phyloP scores from a whole-genome alignment of 2,888 invertebrate genomes.

The Drosophila peninsularis region DNA sequence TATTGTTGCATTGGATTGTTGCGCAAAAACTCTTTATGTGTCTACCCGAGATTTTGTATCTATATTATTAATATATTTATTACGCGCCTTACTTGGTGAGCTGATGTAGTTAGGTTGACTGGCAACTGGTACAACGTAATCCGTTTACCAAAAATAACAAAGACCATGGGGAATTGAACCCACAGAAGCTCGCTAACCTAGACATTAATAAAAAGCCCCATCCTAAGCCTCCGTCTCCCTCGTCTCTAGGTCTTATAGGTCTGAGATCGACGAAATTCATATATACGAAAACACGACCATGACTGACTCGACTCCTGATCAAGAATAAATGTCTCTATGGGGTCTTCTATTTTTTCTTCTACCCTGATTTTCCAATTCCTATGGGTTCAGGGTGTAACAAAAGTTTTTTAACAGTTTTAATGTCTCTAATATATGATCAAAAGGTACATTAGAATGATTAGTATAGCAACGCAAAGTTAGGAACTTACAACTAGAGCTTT shows the following conservation, averaged over 20 bases:
- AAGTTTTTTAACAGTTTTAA: too few species aligned
- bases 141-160: slow-evolving; percentile 55
- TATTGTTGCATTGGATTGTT: background rate
- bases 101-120: slow-evolving; percentile 9
- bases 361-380: too few species aligned
- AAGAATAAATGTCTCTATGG: too few species aligned
- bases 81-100: background rate
- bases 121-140: slow-evolving; percentile 49
- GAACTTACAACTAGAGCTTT: background rate
- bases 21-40: background rate
- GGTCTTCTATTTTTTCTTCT: too few species aligned
- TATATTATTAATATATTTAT: slow-evolving; percentile 2
- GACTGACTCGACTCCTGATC: too few species aligned
- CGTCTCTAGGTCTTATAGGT: too few species aligned
- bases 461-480: too few species aligned
- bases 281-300: too few species aligned
- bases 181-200: slow-evolving; percentile 52
- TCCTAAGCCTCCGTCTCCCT: background rate
- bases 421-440: too few species aligned
- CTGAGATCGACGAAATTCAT: too few species aligned
- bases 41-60: background rate
- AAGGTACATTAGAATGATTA: too few species aligned
- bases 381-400: too few species aligned
- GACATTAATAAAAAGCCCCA: slow-evolving; percentile 36
- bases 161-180: slow-evolving; percentile 55